Evolutionary conservation across 2,888 invertebrate genomes (phyloP).

Genomic region (Eulithis prunata): DNA sequence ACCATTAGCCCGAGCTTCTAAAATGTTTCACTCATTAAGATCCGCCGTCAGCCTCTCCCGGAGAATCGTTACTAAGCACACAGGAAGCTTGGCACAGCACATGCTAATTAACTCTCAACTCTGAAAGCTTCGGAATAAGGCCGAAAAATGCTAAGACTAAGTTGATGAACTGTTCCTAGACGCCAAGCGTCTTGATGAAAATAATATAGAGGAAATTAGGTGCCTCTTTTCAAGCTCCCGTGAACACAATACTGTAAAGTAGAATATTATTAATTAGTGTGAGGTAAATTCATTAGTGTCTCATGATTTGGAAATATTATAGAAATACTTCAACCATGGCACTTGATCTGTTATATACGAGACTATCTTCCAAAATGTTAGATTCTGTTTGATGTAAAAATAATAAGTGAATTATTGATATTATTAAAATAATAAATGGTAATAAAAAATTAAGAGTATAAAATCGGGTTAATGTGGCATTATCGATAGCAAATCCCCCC

Average conservation of each 20-base stretch:
- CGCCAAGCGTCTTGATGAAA: constrained; percentile 10
- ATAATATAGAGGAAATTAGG: constrained; percentile 15
- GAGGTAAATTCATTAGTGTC: not conserved
- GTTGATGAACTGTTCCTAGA: constrained; percentile 17
- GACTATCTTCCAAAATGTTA: too few relatives aligned
- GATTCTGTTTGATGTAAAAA: constrained; percentile 85
- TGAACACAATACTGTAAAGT: not conserved
- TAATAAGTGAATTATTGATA: constrained; percentile 87
- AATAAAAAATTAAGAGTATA: constrained; percentile 90
- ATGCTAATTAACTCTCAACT: constrained; percentile 19
- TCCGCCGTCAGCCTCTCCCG: constrained; percentile 9
- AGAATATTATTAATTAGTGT: not conserved
- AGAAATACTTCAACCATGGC: too few relatives aligned
- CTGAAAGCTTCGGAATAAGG: constrained; percentile 3
- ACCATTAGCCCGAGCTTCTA: constrained; percentile 16
- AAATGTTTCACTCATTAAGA: constrained; percentile 21
- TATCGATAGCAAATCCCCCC: constrained; percentile 90
- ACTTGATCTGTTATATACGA: too few relatives aligned
- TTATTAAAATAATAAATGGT: constrained; percentile 86
- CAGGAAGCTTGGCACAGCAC: constrained; percentile 1
- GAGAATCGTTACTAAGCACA: constrained; percentile 8
- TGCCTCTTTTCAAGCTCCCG: constrained; percentile 6
- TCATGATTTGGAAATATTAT: too few relatives aligned
- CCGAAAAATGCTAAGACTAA: constrained; percentile 3
- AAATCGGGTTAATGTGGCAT: constrained; percentile 90